Conservation (phyloP, 2,797 vertebrate genomes). For the Gadopsis marmoratus region DNA sequence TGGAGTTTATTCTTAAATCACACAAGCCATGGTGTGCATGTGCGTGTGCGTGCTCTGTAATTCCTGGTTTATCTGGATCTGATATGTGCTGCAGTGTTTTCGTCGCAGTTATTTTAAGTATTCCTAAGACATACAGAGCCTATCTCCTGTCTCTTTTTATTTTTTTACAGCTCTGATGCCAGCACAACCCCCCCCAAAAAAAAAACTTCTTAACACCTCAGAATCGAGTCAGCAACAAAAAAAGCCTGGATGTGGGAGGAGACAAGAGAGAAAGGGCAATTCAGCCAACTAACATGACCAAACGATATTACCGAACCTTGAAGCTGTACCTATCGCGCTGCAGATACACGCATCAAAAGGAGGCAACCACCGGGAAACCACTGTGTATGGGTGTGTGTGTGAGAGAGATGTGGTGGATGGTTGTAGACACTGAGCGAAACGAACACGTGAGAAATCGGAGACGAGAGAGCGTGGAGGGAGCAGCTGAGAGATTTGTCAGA, state of each 20-base stretch:
- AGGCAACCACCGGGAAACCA: slow-evolving; percentile 29
- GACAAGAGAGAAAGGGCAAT: slow-evolving; percentile 22
- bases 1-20: not conserved
- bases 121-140: not conserved
- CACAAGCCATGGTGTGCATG: not conserved
- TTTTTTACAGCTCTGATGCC: slow-evolving; percentile 54
- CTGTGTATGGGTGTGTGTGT: not conserved
- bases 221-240: slow-evolving; percentile 56
- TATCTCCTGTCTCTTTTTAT: not conserved
- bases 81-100: not conserved
- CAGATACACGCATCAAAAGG: slow-evolving; percentile 72
- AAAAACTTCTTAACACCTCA: slow-evolving; percentile 47
- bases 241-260: slow-evolving; percentile 48
- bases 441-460: slow-evolving; percentile 41
- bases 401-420: slow-evolving; percentile 4
- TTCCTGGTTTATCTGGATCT: not conserved
- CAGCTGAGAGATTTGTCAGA: slow-evolving; percentile 48
- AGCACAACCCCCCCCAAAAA: slow-evolving; percentile 39
- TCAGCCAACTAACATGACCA: slow-evolving; percentile 50
- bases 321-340: slow-evolving; percentile 55
- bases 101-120: not conserved
- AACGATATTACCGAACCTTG: slow-evolving; percentile 56
- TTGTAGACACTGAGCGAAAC: slow-evolving; percentile 41
- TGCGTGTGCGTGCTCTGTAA: not conserved
- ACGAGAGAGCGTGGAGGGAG: slow-evolving; percentile 21